Evolutionary conservation across 2,113 vertebrate genomes (phyloP).

Genomic region (Gnathonemus longibarbis): DNA sequence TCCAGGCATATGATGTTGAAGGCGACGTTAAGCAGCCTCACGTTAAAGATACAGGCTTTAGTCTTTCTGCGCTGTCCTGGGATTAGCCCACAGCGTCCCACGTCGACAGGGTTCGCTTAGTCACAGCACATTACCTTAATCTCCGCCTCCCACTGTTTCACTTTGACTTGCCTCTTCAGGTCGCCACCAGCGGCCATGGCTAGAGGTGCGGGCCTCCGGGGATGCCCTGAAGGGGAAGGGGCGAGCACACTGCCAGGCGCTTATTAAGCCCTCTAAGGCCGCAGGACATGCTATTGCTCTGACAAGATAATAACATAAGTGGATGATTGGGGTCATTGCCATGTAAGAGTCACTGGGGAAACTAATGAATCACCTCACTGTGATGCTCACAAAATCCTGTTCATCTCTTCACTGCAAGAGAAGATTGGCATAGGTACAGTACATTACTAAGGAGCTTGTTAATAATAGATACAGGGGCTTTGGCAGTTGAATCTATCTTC

Average conservation of each 20-base stretch:
- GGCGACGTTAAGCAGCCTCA: background rate
- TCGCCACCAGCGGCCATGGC: background rate
- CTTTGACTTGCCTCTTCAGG: background rate
- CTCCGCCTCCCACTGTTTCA: background rate
- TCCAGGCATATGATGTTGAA: background rate
- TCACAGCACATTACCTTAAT: background rate
- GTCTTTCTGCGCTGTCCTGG: background rate
- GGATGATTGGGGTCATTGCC: constrained; percentile 11
- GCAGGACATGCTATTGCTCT: background rate
- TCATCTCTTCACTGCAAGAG: background rate
- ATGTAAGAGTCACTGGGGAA: constrained; percentile 6
- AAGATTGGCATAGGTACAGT: background rate
- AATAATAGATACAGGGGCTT: background rate
- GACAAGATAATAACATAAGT: constrained; percentile 13
- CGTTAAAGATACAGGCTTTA: background rate
- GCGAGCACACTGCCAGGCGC: background rate
- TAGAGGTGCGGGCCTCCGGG: background rate
- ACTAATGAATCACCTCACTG: constrained; percentile 9
- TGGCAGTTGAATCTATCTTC: background rate
- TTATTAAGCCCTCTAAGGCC: background rate
- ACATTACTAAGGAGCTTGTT: background rate
- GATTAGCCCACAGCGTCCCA: background rate
- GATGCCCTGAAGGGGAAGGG: background rate
- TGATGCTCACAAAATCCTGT: background rate
- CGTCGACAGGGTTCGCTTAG: background rate